Percentiles rank a stretch among this genome's conserved stretches.
These are phyloP conservation scores for Sarcophaga bullata DNA, from an alignment of 1,140 invertebrate species.

Conservation along the genomic window DNA sequence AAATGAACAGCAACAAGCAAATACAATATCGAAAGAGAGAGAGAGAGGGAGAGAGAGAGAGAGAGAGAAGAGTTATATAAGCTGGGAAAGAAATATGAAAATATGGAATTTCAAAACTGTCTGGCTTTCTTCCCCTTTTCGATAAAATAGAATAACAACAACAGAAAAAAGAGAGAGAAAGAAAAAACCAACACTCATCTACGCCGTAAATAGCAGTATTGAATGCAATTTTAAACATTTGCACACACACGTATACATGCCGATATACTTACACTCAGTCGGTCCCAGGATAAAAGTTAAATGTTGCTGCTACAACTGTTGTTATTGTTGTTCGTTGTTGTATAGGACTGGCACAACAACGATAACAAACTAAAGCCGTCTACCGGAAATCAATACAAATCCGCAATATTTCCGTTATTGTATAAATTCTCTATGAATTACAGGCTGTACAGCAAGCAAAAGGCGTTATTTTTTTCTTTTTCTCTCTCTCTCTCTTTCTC, in stretches of 20 bases:
- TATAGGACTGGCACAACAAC: background rate
- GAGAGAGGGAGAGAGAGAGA: background rate
- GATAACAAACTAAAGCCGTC: conserved; percentile 35
- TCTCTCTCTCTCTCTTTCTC: background rate
- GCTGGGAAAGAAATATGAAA: background rate
- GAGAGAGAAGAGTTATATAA: background rate
- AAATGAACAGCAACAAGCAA: background rate
- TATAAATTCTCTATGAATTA: conserved; percentile 29
- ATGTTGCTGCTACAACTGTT: background rate
- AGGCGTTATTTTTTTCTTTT: conserved; percentile 23
- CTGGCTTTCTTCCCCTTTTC: background rate
- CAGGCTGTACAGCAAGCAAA: background rate
- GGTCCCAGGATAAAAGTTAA: background rate
- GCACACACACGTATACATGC: background rate
- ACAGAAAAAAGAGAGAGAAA: background rate
- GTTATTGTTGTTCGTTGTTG: background rate
- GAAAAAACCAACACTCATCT: background rate
- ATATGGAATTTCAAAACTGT: background rate
- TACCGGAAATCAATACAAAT: conserved; percentile 41
- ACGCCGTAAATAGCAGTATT: conserved; percentile 20
- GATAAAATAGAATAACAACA: too few species aligned
- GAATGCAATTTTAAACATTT: background rate
- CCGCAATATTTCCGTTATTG: conserved; percentile 38
- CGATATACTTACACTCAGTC: background rate
- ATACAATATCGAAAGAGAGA: background rate